Evolutionary conservation across 2,113 vertebrate genomes (phyloP), one percentile per base, ranked within the genome.

Genomic region (Callopanchax toddi): DNA sequence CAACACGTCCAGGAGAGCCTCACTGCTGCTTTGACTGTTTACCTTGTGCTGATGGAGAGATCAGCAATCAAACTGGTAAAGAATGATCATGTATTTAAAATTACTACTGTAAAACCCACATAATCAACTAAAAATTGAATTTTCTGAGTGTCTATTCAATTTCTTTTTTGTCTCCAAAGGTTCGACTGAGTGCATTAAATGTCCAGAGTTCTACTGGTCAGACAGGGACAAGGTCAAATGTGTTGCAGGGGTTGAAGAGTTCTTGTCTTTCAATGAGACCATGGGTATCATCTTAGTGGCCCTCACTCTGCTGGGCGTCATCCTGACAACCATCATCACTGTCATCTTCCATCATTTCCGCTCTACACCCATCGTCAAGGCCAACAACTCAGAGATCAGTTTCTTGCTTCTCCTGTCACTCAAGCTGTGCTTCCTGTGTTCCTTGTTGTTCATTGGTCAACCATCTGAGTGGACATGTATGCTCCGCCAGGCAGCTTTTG

Each of bases 331-430:
- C 26, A 66, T 64, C 32, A 69, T 89, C 43, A 87, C 78, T 0
- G 45, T 71, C 1, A 69, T 92, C 23, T 93, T 92, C 58, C 86
- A 86, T 16, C 9, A 1, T 60, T 91, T 87, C 58, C 86, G 87
- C 26, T 62, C 34, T 20, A 92, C 92, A 0, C 88, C 91, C 1
- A 83, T 93, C 0, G 91, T 93, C 34, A 90, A 79, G 64, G 92
- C 91, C 40, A 93, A 93, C 77, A 92, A 93, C 55, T 87, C 92
- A 15, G 91, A 93, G 69, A 81, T 93, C 58, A 93, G 92, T 71
- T 92, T 92, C 61, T 51, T 92, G 56, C 87, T 93, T 34, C 82
- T 93, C 17, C 20, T 89, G 7, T 91, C 91, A 10, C 84, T 93
- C 34, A 88, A 87, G 34, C 83, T 93, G 0, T 93, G 92, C 74